Base-by-base conservation (phyloP, 1,140 invertebrate species). In the Anthonomus grandis region DNA sequence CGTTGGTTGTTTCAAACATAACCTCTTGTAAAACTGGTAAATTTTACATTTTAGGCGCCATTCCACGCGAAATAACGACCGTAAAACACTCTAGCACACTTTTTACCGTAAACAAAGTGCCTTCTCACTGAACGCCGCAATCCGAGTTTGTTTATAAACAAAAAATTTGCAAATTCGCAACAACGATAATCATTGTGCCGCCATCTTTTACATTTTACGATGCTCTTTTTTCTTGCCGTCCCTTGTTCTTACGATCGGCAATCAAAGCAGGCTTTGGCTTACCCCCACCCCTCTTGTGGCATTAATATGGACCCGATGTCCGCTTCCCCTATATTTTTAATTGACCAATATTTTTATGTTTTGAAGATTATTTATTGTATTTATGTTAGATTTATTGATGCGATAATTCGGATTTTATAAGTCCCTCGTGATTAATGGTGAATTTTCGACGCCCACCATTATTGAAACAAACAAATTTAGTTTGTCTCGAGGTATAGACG, bases 171-270 rank as follows among this genome's bases (percentile, higher is more conserved):
- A 68, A 70, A 70, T 70, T 69, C 63, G 69, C 69, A 68, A 70
- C 60, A 59, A 67, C n/a, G 61, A 63, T 62, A 61, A n/a, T 64
- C 63, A 67, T 56, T 59, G 48, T 48, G 64, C 69, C 67, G 69
- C 69, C 69, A 70, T 70, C 67, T 70, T 70, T 70, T 57, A 60
- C 60, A 64, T 70, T 69, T 69, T 57, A 60, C 60, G 65, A 66
- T 65, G 65, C 62, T 49, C 58, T 64, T 61, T 65, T 64, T 64
- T 64, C 61, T 62, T 63, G 58, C n/a, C n/a, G n/a, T 61, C 64
- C 59, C 58, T 63, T 50, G 47, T 59, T 63, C 61, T 60, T 57
- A 48, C 57, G 54, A 58, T 58, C 56, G 49, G 47, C 64, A 56
- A 60, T 63, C 57, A 59, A 59, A 54, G 47, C 56, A 62, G 58